Base-by-base conservation (phyloP, 2,113 vertebrate species). In the Caretta caretta region DNA sequence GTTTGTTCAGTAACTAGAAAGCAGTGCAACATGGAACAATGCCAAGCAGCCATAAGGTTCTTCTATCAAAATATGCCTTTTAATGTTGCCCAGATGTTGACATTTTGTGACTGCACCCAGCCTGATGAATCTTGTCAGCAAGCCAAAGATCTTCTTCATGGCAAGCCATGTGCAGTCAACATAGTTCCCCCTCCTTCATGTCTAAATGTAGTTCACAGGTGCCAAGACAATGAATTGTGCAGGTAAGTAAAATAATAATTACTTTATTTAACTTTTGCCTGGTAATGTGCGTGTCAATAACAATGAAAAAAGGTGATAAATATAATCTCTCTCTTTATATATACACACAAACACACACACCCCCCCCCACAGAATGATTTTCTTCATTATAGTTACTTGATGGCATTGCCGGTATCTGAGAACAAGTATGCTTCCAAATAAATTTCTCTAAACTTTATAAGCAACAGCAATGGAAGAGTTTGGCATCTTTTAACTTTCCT, bases 31-130 rank as follows among this genome's bases (percentile, higher is more conserved):
- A 78, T 92, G n/a, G 97, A 97, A 46, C 98, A 82, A n/a, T 99
- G 99, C 95, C 98, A 98, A 94, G 93, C 59, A 83, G 98, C 96
- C 48, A 97, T 98, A 69, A 97, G 95, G 85, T 96, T 94, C 94
- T 99, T 99, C 97, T 99, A 99, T 80, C 62, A 59, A 86, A 97
- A 98, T 51, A 98, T 99, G 97, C 99, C 99, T 42, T 97, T 92
- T 54, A 98, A 98, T 51, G 90, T 99, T 84, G 99, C 99, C 75
- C 98, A 99, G 93, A 98, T 98, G 98, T 94, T 99, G 97, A 98
- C 97, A 76, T 99, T 99, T 96, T 99, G 99, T 90, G 97, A 99
- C 59, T 99, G 99, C 50, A 84, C 94, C 69, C 95, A 93, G 31
- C 96, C 95, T 17, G 99, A 99, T 95, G 97, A 98, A 54, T 97